Conservation (phyloP, 2,888 invertebrate species). For the Dynastes tityus region DNA sequence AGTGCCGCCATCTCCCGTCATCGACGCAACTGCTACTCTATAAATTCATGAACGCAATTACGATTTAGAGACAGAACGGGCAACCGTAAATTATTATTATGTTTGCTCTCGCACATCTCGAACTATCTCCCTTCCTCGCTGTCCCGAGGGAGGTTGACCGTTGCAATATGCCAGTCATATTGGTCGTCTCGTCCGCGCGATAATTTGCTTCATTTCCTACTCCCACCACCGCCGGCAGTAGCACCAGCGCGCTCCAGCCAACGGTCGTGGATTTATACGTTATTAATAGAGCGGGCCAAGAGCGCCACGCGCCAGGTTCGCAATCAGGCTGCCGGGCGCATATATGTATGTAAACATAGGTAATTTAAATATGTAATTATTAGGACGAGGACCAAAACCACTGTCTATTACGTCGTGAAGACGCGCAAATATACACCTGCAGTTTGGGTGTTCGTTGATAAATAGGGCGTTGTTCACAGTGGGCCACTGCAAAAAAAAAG, state of each 20-base stretch:
- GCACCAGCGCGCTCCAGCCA: not conserved
- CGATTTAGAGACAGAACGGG: conserved; percentile 50
- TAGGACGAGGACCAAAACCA: too few species aligned
- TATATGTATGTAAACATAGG: too few species aligned
- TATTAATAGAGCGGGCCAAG: too few species aligned
- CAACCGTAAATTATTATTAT: conserved; percentile 52
- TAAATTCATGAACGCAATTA: conserved; percentile 55
- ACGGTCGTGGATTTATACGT: conserved; percentile 24
- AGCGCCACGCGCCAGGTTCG: too few species aligned
- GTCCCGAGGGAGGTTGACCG: conserved; percentile 29
- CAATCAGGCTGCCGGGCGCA: too few species aligned
- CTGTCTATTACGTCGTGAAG: too few species aligned
- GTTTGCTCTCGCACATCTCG: conserved; percentile 27
- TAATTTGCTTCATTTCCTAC: conserved; percentile 38
- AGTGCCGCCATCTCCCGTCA: not conserved
- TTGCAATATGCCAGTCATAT: conserved; percentile 50
- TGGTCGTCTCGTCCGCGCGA: conserved; percentile 17
- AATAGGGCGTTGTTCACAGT: too few species aligned
- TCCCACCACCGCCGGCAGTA: not conserved
- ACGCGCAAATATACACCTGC: too few species aligned
- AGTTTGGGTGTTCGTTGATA: too few species aligned
- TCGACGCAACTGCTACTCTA: conserved; percentile 46
- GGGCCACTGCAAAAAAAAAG: too few species aligned
- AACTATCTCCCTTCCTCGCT: too few species aligned
- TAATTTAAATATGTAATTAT: too few species aligned